phyloP scores from a whole-genome alignment of 1,140 invertebrate species.

The Centruroides sculpturatus region DNA sequence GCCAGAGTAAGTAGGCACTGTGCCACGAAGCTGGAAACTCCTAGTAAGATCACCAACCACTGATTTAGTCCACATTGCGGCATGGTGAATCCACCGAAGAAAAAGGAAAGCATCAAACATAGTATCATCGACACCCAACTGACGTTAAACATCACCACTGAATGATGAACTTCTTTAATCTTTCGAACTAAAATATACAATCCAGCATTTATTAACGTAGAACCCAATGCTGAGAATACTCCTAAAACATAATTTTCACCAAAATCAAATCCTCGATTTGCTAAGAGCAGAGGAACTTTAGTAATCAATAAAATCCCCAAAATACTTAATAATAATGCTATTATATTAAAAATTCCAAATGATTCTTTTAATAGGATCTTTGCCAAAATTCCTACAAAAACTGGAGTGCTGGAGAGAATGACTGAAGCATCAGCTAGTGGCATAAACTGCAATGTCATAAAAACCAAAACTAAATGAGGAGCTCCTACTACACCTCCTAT shows the following conservation, averaged over 20 bases:
- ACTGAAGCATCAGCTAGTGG: conserved; percentile 41
- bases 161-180: conserved; percentile 45
- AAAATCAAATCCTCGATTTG: background rate
- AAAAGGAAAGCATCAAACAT: conserved; percentile 53
- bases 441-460: conserved; percentile 41
- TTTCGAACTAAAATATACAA: conserved; percentile 71
- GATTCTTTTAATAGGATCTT: conserved; percentile 39
- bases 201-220: conserved; percentile 73
- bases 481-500: conserved; percentile 19
- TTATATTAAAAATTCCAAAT: conserved; percentile 36
- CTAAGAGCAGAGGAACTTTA: conserved; percentile 28
- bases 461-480: conserved; percentile 35
- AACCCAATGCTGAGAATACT: conserved; percentile 59
- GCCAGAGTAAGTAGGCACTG: conserved; percentile 73
- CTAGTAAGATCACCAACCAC: conserved; percentile 59
- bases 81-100: conserved; percentile 56
- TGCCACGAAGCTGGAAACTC: conserved; percentile 69
- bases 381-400: conserved; percentile 39
- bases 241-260: conserved; percentile 35
- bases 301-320: conserved; percentile 37
- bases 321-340: conserved; percentile 34
- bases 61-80: conserved; percentile 60
- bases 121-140: conserved; percentile 55
- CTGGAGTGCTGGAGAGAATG: conserved; percentile 43
- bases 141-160: conserved; percentile 11